phyloP scores from a whole-genome alignment of 2,888 invertebrate genomes.

The Acanthosepion pharaonis region DNA sequence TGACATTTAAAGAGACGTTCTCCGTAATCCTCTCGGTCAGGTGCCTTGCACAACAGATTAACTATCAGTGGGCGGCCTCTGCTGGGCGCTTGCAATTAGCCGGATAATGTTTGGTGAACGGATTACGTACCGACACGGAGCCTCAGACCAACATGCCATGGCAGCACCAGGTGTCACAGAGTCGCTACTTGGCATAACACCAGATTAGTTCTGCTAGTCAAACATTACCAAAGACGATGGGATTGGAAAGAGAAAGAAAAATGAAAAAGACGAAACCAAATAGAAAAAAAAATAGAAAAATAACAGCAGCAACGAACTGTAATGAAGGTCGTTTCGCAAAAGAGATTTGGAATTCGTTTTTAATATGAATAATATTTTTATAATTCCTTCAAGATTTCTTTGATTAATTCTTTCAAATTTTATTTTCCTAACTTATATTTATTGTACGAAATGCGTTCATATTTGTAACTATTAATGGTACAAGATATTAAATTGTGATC shows the following conservation, averaged over 20 bases:
- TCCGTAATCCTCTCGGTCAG: background rate
- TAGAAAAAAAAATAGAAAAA: background rate
- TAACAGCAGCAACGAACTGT: too few relatives aligned
- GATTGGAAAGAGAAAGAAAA: background rate
- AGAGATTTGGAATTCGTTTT: too few relatives aligned
- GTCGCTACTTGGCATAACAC: background rate
- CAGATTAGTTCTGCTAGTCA: background rate
- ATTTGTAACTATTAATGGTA: too few relatives aligned
- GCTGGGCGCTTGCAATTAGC: conserved; percentile 7
- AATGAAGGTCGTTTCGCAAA: background rate
- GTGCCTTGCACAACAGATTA: background rate
- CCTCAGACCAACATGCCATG: background rate
- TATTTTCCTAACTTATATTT: too few relatives aligned
- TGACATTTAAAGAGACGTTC: conserved; percentile 18
- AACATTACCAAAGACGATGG: background rate
- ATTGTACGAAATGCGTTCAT: too few relatives aligned
- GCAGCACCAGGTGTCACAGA: conserved; percentile 33
- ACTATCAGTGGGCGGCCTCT: background rate
- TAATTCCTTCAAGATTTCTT: too few relatives aligned
- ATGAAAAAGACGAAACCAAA: too few relatives aligned
- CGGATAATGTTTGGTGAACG: background rate
- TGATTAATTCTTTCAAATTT: too few relatives aligned
- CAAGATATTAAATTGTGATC: too few relatives aligned
- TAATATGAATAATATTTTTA: too few relatives aligned
- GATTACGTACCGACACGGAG: conserved; percentile 16